Evolutionary conservation across 2,797 vertebrate species (phyloP), one percentile per base, ranked within the genome.

Genomic region (Hybognathus amarus): DNA sequence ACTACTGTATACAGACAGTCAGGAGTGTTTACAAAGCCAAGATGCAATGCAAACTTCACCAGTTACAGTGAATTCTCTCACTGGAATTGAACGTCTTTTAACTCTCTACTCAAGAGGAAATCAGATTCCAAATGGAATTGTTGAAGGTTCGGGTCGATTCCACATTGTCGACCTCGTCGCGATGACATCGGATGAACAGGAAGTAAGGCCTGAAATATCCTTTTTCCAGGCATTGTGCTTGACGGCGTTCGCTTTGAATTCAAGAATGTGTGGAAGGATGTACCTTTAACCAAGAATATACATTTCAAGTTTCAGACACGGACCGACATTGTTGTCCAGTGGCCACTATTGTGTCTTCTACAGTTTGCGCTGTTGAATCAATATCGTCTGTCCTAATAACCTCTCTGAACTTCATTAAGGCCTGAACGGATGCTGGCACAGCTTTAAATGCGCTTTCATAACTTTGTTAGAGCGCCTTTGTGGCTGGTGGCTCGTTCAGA

Each of bases 181-280:
- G 74, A 80, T 74, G 77, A 68, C 47, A 68, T 69, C 45, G 38
- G 42, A 75, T 79, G 76, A 67, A 40, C 69, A 88, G 93, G 93
- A 93, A 89, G 89, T 87, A 33, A 24, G 79, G 75, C 79, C 73
- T 82, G 87, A 91, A 92, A 91, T 94, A 91, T 91, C 91, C 92
- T 9, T 68, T 88, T 94, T 94, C 94, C 94, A 89, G 89, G 87
- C 86, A 94, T 93, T 94, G 93, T 94, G 66, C 84, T 54, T 71
- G 85, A 86, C 79, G 87, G 88, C 85, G 83, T 82, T 88, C 50
- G 59, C 61, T 79, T n/a, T 86, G 84, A 91, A 79, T 85, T 40
- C 22, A 74, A 85, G 87, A 89, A 88, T 85, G 80, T 70, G 89
- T 91, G 88, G 88, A 86, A 89, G 90, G 89, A 90, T 91, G 87